Conservation (phyloP, 2,113 vertebrate species). For the Canis aureus region DNA sequence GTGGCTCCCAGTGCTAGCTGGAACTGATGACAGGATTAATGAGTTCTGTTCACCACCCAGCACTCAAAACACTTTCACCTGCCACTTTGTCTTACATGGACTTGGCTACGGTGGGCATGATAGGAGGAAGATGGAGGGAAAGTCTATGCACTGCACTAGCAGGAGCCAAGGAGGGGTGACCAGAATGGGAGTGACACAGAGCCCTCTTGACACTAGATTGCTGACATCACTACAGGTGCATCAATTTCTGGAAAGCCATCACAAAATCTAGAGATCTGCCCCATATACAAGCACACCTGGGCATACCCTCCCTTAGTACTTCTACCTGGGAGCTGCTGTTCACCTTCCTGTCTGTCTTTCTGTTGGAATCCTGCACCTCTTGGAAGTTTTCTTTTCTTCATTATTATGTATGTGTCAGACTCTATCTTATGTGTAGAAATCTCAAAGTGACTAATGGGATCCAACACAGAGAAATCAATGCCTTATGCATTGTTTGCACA, state of each 20-base stretch:
- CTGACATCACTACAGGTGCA: neutral
- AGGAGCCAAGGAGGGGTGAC: neutral
- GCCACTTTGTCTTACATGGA: neutral
- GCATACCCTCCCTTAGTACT: neutral
- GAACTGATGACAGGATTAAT: neutral
- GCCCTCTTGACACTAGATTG: neutral
- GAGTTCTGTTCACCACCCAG: rapidly evolving
- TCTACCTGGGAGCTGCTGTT: neutral
- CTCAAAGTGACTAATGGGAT: neutral
- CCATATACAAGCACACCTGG: rapidly evolving
- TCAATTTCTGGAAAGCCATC: neutral
- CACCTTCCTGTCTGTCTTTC: neutral
- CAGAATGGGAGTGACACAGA: rapidly evolving
- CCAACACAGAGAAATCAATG: neutral
- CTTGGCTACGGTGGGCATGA: neutral
- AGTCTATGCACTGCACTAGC: rapidly evolving
- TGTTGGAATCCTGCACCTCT: no score
- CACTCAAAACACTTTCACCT: no score
- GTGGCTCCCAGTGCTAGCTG: neutral
- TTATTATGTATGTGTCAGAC: neutral
- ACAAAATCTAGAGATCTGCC: no score
- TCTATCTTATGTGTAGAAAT: neutral
- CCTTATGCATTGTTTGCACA: neutral
- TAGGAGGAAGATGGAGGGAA: rapidly evolving
- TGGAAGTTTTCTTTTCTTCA: neutral